These are phyloP conservation scores for Hybognathus amarus DNA, from an alignment of 2,797 vertebrate species.

Conservation along the genomic window DNA sequence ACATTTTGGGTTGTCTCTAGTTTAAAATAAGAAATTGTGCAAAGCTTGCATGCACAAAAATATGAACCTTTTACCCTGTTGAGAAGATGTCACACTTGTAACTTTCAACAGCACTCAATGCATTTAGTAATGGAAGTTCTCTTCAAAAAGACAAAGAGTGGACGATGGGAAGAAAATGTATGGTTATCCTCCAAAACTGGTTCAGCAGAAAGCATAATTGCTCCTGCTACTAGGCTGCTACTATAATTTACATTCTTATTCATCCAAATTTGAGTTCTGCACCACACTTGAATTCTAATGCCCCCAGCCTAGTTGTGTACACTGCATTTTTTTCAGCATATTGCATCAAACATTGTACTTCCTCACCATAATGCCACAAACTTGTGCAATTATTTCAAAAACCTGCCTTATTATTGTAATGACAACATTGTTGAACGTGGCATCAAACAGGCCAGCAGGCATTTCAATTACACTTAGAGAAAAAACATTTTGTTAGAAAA, in stretches of 20 bases:
- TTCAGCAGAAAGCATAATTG: slow-evolving; percentile 46
- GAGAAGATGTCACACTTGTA: not conserved
- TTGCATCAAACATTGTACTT: slow-evolving; percentile 41
- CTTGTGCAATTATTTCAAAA: slow-evolving; percentile 29
- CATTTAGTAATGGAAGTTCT: not conserved
- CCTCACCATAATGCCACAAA: not conserved
- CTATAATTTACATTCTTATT: slow-evolving; percentile 56
- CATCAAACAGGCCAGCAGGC: slow-evolving; percentile 32
- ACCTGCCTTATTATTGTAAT: slow-evolving; percentile 36
- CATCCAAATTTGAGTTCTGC: slow-evolving; percentile 36
- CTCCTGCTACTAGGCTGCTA: slow-evolving; percentile 23
- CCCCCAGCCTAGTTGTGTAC: slow-evolving; percentile 3
- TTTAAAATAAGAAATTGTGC: too few species aligned
- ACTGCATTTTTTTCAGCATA: slow-evolving; percentile 39
- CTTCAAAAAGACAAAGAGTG: not conserved
- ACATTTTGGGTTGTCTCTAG: not conserved
- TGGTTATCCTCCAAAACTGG: not conserved
- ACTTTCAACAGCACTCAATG: not conserved
- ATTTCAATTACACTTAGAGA: slow-evolving; percentile 21
- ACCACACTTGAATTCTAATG: slow-evolving; percentile 45
- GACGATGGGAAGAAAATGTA: not conserved
- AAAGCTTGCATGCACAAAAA: not conserved
- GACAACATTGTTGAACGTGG: slow-evolving; percentile 25
- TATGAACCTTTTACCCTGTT: not conserved
- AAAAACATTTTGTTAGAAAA: slow-evolving; percentile 15